These are phyloP conservation scores for Augiades crinisus DNA, from an alignment of 2,888 invertebrate genomes.

Conservation along the genomic window DNA sequence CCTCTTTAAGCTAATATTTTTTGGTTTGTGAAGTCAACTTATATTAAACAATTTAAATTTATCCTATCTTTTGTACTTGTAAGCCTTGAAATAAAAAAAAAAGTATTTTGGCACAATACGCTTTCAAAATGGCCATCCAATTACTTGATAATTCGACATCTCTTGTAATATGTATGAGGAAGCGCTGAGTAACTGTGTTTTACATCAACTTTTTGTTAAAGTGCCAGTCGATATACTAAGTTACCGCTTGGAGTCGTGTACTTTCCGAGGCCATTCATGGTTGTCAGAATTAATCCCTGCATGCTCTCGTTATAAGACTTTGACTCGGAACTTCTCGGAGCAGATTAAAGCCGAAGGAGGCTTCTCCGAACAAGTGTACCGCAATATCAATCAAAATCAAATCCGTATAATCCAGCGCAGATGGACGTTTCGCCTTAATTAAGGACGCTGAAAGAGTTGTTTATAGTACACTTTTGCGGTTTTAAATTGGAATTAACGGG, in stretches of 20 bases:
- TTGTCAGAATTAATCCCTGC: conserved; percentile 55
- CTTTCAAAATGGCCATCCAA: not conserved
- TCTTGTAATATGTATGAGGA: not conserved
- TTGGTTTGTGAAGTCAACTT: no score
- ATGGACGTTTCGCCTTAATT: conserved; percentile 59
- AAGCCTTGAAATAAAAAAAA: no score
- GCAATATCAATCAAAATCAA: conserved; percentile 70
- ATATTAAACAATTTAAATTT: no score
- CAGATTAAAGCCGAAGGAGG: conserved; percentile 27
- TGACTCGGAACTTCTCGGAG: conserved; percentile 33
- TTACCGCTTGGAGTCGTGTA: conserved; percentile 26
- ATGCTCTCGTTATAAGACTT: conserved; percentile 42
- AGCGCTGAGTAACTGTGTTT: not conserved
- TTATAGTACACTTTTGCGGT: conserved; percentile 27
- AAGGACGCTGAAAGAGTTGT: conserved; percentile 50
- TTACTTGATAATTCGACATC: not conserved
- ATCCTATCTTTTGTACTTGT: no score
- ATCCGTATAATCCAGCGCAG: conserved; percentile 59
- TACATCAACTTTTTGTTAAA: not conserved
- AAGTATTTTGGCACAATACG: no score
- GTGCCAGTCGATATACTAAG: conserved; percentile 30
- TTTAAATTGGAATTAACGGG: conserved; percentile 34
- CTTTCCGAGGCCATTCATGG: conserved; percentile 42
- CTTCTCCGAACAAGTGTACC: conserved; percentile 48
- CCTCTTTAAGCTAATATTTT: no score